Base-by-base conservation (phyloP, 1,140 invertebrate species). In the Doryteuthis pealeii region DNA sequence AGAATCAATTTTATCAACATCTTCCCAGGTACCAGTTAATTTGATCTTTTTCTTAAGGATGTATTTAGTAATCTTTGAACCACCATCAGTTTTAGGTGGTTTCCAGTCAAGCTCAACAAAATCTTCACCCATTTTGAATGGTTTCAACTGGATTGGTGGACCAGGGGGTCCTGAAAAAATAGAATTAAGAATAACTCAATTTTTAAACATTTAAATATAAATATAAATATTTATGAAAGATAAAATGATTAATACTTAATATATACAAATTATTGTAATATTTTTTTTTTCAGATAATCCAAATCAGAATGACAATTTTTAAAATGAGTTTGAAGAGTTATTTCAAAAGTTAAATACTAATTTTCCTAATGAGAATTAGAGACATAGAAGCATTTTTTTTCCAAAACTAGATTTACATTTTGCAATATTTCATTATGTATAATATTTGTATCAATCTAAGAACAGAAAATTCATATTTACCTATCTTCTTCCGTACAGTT, bases 101-200 rank as follows among this genome's bases (percentile, higher is more conserved):
- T 82, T 92, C 98, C 98, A 99, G 1, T 95, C 96, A 2, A 99
- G 85, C 0, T 95, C 96, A 15, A 98, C 96, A 75, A 94, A 96
- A 82, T 97, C 94, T 80, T 94, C 96, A 0, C 95, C 97, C 65
- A 98, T 93, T 75, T 96, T 92, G 82, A 97, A 95, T 0, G 96
- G 91, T 82, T 95, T 94, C 14, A 97, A 95, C 81, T 94, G 92
- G 82, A 97, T 95, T 12, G 97, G 96, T 79, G 95, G 91, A 84
- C 95, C 95, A 22, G 96, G 96, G 95, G 2, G 96, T 91, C 26
- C 96, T 90, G 85, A 93, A 92, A 88, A 35, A 70, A 43, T 66
- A 72, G 66, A 94, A 62, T 5, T 62, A 26, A 4, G 10, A 5
- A 40, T 40, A 40, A 10, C 35, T 40, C 35, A 40, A 40, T 40